Conservation (phyloP, 2,888 invertebrate species). For the Catocala nupta region DNA sequence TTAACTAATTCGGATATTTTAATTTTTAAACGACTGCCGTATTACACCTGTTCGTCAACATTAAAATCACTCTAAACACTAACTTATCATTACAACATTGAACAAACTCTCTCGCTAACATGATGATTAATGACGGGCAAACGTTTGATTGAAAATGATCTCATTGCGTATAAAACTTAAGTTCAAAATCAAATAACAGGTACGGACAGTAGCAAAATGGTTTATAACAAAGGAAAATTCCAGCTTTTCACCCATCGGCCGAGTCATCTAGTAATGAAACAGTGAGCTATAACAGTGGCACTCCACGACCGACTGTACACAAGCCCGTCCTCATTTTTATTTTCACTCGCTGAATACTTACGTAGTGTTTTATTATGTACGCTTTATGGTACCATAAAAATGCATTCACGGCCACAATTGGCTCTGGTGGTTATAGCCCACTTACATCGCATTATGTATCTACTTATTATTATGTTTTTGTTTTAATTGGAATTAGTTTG, state of each 20-base stretch:
- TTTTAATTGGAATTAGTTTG: neutral
- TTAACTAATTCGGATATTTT: too few species aligned
- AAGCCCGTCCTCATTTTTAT: constrained; percentile 64
- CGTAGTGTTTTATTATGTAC: constrained; percentile 60
- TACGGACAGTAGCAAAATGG: constrained; percentile 57
- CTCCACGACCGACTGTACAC: constrained; percentile 53
- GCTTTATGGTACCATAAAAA: constrained; percentile 61
- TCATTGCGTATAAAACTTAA: constrained; percentile 33
- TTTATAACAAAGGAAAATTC: constrained; percentile 75
- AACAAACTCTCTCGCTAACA: constrained; percentile 10
- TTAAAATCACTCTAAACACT: neutral
- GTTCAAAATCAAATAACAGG: constrained; percentile 47
- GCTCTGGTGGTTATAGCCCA: constrained; percentile 41
- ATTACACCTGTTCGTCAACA: too few species aligned
- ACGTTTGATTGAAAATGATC: constrained; percentile 29
- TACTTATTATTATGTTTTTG: neutral
- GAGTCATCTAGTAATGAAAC: constrained; percentile 82
- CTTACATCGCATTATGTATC: constrained; percentile 8
- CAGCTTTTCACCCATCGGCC: constrained; percentile 68
- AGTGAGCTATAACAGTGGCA: constrained; percentile 59
- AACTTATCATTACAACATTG: constrained; percentile 14
- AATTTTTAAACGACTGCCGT: too few species aligned
- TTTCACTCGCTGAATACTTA: constrained; percentile 69
- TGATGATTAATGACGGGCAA: constrained; percentile 32
- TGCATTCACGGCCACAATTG: constrained; percentile 58